Percentiles rank a stretch among this genome's conserved stretches.
Evolutionary conservation across 2,797 vertebrate genomes (phyloP).

Genomic region (Centropyge bicolor): DNA sequence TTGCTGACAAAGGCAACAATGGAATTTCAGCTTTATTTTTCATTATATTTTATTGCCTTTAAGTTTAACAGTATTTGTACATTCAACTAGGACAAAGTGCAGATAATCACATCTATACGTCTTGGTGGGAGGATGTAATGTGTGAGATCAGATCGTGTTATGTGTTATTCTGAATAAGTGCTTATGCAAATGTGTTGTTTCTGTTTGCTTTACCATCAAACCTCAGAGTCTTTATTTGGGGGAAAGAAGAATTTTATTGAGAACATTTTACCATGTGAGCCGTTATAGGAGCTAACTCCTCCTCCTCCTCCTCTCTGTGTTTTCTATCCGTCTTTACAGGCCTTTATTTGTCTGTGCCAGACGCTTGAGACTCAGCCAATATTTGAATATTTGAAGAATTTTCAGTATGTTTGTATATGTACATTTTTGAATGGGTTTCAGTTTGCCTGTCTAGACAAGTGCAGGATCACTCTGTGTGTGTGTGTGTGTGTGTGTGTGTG

Average conservation of each 20-base stretch:
- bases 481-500: slow-evolving; percentile 22
- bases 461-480: slow-evolving; percentile 10
- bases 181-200: no score
- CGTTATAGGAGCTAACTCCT: not conserved
- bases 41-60: no score
- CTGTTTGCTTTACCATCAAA: not conserved
- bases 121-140: no score
- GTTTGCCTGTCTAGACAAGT: slow-evolving; percentile 2
- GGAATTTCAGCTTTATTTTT: no score
- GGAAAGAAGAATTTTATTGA: not conserved
- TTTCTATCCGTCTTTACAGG: not conserved
- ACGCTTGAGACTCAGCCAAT: not conserved
- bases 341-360: not conserved
- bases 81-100: not conserved
- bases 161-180: no score
- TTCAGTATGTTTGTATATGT: not conserved
- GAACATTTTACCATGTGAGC: no score
- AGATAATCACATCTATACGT: not conserved
- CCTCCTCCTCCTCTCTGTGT: not conserved
- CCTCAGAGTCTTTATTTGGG: not conserved
- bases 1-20: no score
- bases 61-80: not conserved
- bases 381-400: no score
- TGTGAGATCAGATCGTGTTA: not conserved
- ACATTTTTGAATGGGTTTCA: slow-evolving; percentile 3